A percentile compares a stretch with the other conserved stretches of the same genome.
phyloP scores from a whole-genome alignment of 2,797 vertebrate species.

The Yasuhikotakia modesta region DNA sequence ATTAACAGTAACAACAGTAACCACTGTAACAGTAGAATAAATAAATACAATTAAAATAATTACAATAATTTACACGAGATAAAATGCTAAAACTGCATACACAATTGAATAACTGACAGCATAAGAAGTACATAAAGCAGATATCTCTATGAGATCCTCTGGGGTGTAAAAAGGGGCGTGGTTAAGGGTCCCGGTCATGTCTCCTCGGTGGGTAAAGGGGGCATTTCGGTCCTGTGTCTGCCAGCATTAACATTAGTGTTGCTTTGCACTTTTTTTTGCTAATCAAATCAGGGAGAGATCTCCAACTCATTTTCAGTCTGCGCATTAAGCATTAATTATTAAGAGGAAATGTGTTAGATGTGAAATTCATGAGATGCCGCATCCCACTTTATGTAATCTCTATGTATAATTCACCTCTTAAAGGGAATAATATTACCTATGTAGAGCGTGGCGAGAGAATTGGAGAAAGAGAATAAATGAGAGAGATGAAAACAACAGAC shows the following conservation, averaged over 20 bases:
- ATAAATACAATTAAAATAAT: constrained; percentile 24
- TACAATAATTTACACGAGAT: constrained; percentile 7
- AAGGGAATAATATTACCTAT: constrained; percentile 61
- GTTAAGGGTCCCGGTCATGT: neutral
- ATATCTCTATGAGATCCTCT: neutral
- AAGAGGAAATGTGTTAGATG: constrained; percentile 60
- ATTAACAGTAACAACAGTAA: constrained; percentile 32
- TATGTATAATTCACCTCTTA: constrained; percentile 61
- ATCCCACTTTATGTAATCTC: constrained; percentile 62
- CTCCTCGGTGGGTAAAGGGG: neutral
- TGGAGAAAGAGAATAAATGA: constrained; percentile 1
- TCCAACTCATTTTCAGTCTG: constrained; percentile 44
- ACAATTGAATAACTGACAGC: neutral
- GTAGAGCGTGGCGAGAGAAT: constrained; percentile 19
- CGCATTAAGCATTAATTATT: constrained; percentile 64
- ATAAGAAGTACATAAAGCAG: neutral
- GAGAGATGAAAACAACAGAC: constrained; percentile 24
- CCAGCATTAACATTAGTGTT: constrained; percentile 27
- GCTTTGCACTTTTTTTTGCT: constrained; percentile 38
- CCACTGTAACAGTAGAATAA: constrained; percentile 15
- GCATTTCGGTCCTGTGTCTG: neutral
- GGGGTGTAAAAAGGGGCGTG: neutral
- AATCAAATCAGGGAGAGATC: constrained; percentile 49
- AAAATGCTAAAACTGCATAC: neutral
- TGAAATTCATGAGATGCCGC: constrained; percentile 63